Evolutionary conservation across 2,113 vertebrate genomes (phyloP).

Genomic region (Acrocephalus arundinaceus): DNA sequence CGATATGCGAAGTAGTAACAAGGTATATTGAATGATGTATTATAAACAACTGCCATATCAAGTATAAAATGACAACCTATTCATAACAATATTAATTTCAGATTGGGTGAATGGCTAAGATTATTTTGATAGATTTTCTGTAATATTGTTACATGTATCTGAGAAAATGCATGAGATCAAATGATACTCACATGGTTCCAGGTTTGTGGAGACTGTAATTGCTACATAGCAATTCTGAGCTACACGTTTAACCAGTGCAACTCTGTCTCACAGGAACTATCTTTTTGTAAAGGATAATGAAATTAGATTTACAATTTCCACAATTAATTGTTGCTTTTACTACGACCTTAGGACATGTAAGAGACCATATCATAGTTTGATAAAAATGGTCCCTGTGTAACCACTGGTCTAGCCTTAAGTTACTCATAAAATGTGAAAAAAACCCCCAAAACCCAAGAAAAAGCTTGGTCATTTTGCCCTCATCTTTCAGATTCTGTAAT

Average conservation of each 20-base stretch:
- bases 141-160: background rate
- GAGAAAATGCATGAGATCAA: background rate
- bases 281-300: background rate
- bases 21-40: background rate
- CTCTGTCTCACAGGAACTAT: background rate
- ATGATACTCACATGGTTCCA: background rate
- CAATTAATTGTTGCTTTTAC: background rate
- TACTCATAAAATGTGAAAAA: background rate
- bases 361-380: background rate
- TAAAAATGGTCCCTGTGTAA: background rate
- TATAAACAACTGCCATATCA: background rate
- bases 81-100: background rate
- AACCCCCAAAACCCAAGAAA: background rate
- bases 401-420: background rate
- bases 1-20: background rate
- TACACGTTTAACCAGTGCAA: background rate
- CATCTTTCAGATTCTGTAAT: background rate
- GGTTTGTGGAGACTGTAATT: background rate
- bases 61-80: background rate
- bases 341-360: background rate
- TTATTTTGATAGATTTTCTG: background rate
- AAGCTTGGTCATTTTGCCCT: background rate
- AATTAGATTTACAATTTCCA: background rate
- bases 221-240: background rate
- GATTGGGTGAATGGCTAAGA: background rate